phyloP scores from a whole-genome alignment of 1,140 invertebrate genomes.

The Druon quercuslanigerum region DNA sequence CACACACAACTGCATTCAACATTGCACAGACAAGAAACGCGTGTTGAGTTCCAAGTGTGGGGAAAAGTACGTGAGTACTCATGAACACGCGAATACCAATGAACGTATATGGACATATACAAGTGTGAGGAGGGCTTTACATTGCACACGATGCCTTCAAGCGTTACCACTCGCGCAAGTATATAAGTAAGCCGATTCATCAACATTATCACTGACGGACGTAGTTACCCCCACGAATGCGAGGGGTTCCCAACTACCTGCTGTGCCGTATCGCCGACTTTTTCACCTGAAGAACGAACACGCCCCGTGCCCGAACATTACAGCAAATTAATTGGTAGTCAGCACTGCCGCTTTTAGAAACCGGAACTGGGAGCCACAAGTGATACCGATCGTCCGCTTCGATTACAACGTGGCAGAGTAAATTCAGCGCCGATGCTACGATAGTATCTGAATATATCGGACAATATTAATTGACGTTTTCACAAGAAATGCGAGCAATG shows the following conservation, averaged over 20 bases:
- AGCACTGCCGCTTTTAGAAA: conserved; percentile 4
- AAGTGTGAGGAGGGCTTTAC: conserved; percentile 44
- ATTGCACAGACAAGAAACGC: not conserved
- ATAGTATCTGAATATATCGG: not conserved
- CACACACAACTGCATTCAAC: conserved; percentile 29
- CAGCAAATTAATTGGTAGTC: conserved; percentile 28
- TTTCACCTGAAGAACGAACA: not conserved
- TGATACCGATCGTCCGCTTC: conserved; percentile 14
- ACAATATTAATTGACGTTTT: conserved; percentile 20
- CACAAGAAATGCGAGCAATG: not conserved
- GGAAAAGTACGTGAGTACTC: not conserved
- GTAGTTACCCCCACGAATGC: conserved; percentile 59
- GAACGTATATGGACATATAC: conserved; percentile 52
- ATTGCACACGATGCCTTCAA: conserved; percentile 49
- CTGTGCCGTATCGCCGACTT: conserved; percentile 34
- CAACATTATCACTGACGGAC: conserved; percentile 71
- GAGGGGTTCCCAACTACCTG: conserved; percentile 56
- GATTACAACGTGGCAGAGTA: conserved; percentile 15
- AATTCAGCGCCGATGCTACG: conserved; percentile 10
- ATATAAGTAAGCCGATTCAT: conserved; percentile 66
- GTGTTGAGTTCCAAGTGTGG: not conserved
- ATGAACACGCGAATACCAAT: conserved; percentile 41
- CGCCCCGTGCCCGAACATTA: conserved; percentile 20
- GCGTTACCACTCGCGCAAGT: conserved; percentile 47
- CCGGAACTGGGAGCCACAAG: conserved; percentile 27